Evolutionary conservation across 2,113 vertebrate genomes (phyloP).

Genomic region (Andinoacara biseriatus): DNA sequence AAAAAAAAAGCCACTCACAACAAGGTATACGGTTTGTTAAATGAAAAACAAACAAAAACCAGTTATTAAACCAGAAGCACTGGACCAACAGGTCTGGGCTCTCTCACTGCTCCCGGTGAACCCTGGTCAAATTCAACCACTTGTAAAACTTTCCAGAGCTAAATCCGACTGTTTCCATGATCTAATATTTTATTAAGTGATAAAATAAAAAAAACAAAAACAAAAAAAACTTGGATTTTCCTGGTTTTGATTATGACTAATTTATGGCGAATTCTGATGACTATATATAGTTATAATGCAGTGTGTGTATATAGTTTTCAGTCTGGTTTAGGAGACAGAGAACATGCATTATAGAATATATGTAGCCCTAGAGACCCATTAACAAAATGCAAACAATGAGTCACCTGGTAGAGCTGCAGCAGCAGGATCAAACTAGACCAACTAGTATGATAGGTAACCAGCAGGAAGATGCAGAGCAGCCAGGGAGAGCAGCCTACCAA

Average conservation of each 20-base stretch:
- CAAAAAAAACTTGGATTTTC: background rate
- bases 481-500: conserved; percentile 88
- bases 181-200: background rate
- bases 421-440: conserved; percentile 84
- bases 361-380: background rate
- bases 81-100: background rate
- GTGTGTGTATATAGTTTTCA: background rate
- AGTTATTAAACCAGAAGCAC: background rate
- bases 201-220: background rate
- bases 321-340: background rate
- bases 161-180: background rate
- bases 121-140: background rate
- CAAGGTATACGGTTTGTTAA: too few relatives aligned
- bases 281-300: background rate
- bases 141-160: background rate
- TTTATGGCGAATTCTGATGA: background rate
- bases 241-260: background rate
- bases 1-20: too few relatives aligned
- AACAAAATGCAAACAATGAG: background rate
- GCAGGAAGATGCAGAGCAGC: conserved; percentile 84
- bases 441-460: conserved; percentile 83
- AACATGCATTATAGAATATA: background rate
- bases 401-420: conserved; percentile 92
- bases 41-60: background rate
- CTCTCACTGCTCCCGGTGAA: background rate